Evolutionary conservation across 2,113 vertebrate species (phyloP).

Genomic region (Alexandromys fortis): DNA sequence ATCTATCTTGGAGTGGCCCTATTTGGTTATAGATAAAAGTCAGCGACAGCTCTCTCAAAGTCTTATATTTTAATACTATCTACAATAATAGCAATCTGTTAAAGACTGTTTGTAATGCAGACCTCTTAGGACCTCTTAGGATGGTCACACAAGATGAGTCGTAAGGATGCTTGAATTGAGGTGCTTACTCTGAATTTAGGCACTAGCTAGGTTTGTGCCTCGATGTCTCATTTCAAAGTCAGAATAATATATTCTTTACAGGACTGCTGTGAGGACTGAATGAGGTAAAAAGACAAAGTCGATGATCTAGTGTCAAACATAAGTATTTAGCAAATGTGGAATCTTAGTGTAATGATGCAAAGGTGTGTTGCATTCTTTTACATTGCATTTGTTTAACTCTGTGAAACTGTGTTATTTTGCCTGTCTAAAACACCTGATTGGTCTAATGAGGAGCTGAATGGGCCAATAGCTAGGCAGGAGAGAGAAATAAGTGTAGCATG

Average conservation of each 20-base stretch:
- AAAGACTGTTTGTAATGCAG: background rate
- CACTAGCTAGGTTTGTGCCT: background rate
- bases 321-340: background rate
- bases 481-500: too few relatives aligned
- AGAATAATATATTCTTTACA: background rate
- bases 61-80: slow-evolving; percentile 9
- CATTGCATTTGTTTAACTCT: too few relatives aligned
- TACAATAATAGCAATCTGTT: background rate
- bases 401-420: too few relatives aligned
- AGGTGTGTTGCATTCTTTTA: too few relatives aligned
- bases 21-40: background rate
- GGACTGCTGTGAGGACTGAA: background rate
- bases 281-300: background rate
- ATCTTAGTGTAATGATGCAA: too few relatives aligned
- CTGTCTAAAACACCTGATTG: too few relatives aligned
- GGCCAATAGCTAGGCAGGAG: too few relatives aligned
- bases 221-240: background rate
- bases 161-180: background rate
- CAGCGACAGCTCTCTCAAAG: background rate
- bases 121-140: background rate
- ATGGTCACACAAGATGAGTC: background rate
- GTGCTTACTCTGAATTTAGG: background rate
- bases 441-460: too few relatives aligned
- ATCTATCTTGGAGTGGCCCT: background rate
- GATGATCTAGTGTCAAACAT: background rate